Conservation (phyloP, 2,113 vertebrate genomes). For the Rhinolophus sinicus region DNA sequence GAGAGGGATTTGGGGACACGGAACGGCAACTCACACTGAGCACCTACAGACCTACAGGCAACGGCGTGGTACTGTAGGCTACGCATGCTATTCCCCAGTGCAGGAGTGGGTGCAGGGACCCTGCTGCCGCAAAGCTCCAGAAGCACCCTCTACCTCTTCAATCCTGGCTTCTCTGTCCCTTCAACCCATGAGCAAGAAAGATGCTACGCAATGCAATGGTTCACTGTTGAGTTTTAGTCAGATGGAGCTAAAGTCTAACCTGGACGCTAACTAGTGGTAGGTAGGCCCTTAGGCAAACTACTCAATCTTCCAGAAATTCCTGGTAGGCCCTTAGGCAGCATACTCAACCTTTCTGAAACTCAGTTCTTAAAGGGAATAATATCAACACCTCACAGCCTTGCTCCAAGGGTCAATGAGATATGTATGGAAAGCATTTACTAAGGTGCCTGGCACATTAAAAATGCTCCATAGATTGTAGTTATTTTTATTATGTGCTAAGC, state of each 20-base stretch:
- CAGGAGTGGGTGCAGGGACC: background rate
- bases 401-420: background rate
- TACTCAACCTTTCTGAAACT: slow-evolving; percentile 14
- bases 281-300: background rate
- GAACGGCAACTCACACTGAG: background rate
- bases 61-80: background rate
- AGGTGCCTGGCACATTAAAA: background rate
- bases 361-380: background rate
- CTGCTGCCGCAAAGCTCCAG: background rate
- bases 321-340: background rate
- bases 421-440: background rate
- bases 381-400: background rate
- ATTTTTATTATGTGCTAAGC: background rate
- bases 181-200: background rate
- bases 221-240: background rate
- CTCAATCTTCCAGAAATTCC: background rate
- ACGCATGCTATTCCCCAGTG: background rate
- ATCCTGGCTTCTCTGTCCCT: background rate
- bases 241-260: background rate
- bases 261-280: background rate
- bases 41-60: background rate
- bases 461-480: background rate
- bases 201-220: background rate
- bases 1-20: background rate
- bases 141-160: background rate